Percentiles rank a stretch among this genome's conserved stretches.
Conservation (phyloP, 92 coral and sea anemone genomes). For the Pocillopora meandrina region DNA sequence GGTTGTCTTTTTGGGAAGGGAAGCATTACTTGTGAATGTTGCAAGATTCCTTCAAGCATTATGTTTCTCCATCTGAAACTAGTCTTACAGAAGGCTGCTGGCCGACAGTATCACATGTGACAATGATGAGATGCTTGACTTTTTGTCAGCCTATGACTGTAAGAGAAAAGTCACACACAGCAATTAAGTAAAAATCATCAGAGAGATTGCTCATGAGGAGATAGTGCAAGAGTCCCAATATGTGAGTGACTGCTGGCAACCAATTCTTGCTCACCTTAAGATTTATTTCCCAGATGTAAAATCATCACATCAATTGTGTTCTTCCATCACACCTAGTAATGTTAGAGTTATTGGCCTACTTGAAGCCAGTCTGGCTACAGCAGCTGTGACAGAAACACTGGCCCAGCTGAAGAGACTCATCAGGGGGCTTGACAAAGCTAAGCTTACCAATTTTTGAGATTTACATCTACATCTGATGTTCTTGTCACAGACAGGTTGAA, state of each 20-base stretch:
- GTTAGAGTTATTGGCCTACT: conserved; percentile 19
- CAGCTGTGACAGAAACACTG: conserved; percentile 40
- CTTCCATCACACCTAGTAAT: conserved; percentile 13
- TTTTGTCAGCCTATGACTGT: conserved; percentile 55
- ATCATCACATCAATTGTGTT: background rate
- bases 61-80: conserved; percentile 51
- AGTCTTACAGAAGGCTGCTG: conserved; percentile 47
- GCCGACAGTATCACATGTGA: conserved; percentile 31
- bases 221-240: conserved; percentile 46
- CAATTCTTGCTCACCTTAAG: conserved; percentile 12
- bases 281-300: conserved; percentile 19
- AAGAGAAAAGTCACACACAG: conserved; percentile 2
- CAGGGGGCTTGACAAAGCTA: conserved; percentile 49
- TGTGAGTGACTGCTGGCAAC: conserved; percentile 39
- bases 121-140: conserved; percentile 53
- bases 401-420: conserved; percentile 42
- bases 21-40: conserved; percentile 6
- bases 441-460: conserved; percentile 42
- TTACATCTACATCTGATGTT: conserved; percentile 46
- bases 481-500: conserved; percentile 35
- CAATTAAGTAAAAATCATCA: conserved; percentile 1
- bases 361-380: conserved; percentile 15
- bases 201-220: conserved; percentile 49
- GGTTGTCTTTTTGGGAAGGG: conserved; percentile 55
- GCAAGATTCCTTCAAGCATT: conserved; percentile 24